Evolutionary conservation across 2,113 vertebrate genomes (phyloP), one percentile per base, ranked within the genome.

Genomic region (Struthio camelus): DNA sequence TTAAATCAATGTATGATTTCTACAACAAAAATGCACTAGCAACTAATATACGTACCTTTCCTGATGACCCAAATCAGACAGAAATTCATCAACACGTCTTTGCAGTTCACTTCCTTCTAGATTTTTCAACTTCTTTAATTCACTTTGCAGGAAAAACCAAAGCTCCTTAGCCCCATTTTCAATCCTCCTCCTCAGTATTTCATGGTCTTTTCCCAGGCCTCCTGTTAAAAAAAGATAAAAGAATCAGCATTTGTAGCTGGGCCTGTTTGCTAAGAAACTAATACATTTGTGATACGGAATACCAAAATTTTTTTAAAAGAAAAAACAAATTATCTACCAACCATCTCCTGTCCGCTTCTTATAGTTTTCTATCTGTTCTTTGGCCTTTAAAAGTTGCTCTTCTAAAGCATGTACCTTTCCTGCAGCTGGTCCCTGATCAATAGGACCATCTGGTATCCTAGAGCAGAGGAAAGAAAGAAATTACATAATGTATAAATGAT

Each of bases 81-180:
- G 97, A 96, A 99, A 98, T 78, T 98, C 98, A 97, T 99, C 98
- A 25, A 98, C 91, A 15, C 98, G 98, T 96, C 98, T 99, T 98
- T 99, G 99, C 96, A 98, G 97, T 94, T 99, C 98, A 66, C 71
- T 97, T 96, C 98, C 97, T 95, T 99, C 99, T 38, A 98, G 92
- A 67, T 80, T 98, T 97, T 99, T 99, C 97, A 99, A 94, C 95
- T 99, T 99, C 98, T 99, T 99, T 95, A 99, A 78, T 97, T 99
- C 99, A 89, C 99, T 99, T 96, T 98, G 99, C 77, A 99, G 98
- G 93, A 99, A 99, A 98, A 99, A 99, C 99, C 99, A 99, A 96
- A 99, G 98, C 97, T 99, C 99, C 97, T 99, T 99, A 72, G 99
- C 99, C 44, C 99, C 99, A 75, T 99, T 99, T 97, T 99, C 99